Conservation (phyloP, 1,140 invertebrate genomes). For the Telenomus remus region DNA sequence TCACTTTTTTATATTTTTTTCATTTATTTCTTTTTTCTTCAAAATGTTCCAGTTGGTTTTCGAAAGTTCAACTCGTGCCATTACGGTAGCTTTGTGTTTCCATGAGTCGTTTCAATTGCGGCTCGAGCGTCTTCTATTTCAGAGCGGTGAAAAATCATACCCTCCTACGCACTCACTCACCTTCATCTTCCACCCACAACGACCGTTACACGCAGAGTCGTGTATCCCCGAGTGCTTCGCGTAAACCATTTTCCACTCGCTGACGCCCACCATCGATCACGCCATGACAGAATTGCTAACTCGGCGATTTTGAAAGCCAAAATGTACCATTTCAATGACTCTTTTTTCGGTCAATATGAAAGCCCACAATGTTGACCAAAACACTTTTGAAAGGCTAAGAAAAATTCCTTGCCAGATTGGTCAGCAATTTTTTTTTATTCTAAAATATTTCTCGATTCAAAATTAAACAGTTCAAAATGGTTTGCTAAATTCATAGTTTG, state of each 20-base stretch:
- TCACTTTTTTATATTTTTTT: too few relatives aligned
- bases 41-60: neutral
- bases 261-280: slow-evolving; percentile 55
- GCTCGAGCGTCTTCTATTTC: slow-evolving; percentile 8
- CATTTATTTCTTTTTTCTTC: neutral
- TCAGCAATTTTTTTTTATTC: too few relatives aligned
- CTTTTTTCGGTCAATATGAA: too few relatives aligned
- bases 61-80: slow-evolving; percentile 4
- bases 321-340: slow-evolving; percentile 21
- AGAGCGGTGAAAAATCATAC: slow-evolving; percentile 55
- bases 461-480: too few relatives aligned
- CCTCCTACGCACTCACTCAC: slow-evolving; percentile 60
- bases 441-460: too few relatives aligned
- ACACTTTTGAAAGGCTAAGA: too few relatives aligned
- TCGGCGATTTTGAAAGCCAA: slow-evolving; percentile 38
- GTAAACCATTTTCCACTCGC: slow-evolving; percentile 46
- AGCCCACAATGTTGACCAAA: too few relatives aligned
- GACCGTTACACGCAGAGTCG: slow-evolving; percentile 26
- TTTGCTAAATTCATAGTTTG: too few relatives aligned
- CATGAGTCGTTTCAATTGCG: slow-evolving; percentile 11
- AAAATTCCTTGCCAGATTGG: too few relatives aligned
- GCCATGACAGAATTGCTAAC: slow-evolving; percentile 44
- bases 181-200: slow-evolving; percentile 64
- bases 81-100: slow-evolving; percentile 36
- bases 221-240: slow-evolving; percentile 18